Evolutionary conservation across 2,888 invertebrate genomes (phyloP).

Genomic region (Parascotia fuliginaria): DNA sequence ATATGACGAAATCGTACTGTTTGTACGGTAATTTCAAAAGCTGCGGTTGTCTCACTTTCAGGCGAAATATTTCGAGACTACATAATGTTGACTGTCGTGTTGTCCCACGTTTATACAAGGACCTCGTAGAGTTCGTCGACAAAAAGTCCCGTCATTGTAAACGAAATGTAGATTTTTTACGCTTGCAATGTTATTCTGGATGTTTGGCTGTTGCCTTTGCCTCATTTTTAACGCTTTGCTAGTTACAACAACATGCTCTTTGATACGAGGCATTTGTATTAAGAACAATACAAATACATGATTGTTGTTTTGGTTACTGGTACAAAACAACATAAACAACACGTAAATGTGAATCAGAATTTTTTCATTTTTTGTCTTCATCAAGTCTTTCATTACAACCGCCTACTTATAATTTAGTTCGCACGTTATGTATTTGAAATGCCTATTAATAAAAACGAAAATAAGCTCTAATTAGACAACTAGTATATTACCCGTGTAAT

Average conservation of each 20-base stretch:
- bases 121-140: conserved; percentile 27
- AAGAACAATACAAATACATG: neutral
- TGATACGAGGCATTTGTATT: neutral
- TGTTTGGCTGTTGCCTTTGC: conserved; percentile 8
- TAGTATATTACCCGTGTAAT: conserved; percentile 12
- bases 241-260: neutral
- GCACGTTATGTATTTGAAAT: too few relatives aligned
- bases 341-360: neutral
- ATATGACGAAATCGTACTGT: conserved; percentile 53
- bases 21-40: conserved; percentile 60
- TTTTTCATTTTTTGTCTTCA: neutral
- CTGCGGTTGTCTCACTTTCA: conserved; percentile 23
- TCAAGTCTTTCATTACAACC: neutral
- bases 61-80: conserved; percentile 22
- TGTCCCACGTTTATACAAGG: conserved; percentile 18
- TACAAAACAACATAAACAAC: neutral
- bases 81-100: conserved; percentile 12
- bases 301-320: neutral
- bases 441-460: neutral
- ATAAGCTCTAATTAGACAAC: conserved; percentile 16
- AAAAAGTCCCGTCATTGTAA: conserved; percentile 26
- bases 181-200: conserved; percentile 14
- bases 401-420: too few relatives aligned
- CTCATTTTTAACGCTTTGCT: conserved; percentile 5
- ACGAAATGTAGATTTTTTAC: conserved; percentile 18